phyloP scores from a whole-genome alignment of 1,140 invertebrate genomes.

The Ectropis grisescens region DNA sequence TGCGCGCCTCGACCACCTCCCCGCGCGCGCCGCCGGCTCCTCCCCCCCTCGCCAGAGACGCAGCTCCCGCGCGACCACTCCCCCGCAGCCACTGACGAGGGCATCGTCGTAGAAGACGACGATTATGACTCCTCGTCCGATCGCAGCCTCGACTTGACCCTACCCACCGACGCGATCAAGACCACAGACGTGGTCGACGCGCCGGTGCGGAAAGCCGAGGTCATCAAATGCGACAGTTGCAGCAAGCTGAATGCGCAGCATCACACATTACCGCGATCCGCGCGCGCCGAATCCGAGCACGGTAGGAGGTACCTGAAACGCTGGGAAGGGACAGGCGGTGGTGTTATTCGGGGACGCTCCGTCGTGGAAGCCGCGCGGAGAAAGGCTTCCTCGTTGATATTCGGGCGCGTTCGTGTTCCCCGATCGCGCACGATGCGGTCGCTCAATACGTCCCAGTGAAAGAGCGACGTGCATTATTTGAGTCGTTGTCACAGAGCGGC shows the following conservation, averaged over 20 bases:
- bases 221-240: slow-evolving; percentile 59
- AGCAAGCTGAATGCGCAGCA: slow-evolving; percentile 52
- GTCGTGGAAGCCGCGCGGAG: slow-evolving; percentile 51
- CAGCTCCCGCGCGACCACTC: slow-evolving; percentile 51
- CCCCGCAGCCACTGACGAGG: slow-evolving; percentile 59
- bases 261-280: slow-evolving; percentile 49
- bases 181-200: slow-evolving; percentile 48
- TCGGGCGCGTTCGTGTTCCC: slow-evolving; percentile 54
- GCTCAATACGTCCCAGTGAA: slow-evolving; percentile 50
- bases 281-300: slow-evolving; percentile 44
- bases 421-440: slow-evolving; percentile 48
- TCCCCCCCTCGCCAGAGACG: slow-evolving; percentile 49
- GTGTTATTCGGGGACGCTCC: slow-evolving; percentile 41
- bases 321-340: slow-evolving; percentile 50
- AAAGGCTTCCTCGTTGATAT: slow-evolving; percentile 49
- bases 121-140: slow-evolving; percentile 67
- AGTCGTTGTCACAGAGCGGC: slow-evolving; percentile 44
- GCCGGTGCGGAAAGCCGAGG: slow-evolving; percentile 39
- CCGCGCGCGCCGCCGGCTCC: slow-evolving; percentile 44
- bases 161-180: slow-evolving; percentile 54
- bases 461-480: slow-evolving; percentile 50
- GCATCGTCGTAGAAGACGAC: slow-evolving; percentile 67
- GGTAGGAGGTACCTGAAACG: slow-evolving; percentile 55
- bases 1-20: slow-evolving; percentile 53
- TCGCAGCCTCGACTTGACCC: slow-evolving; percentile 58